Evolutionary conservation across 1,140 invertebrate genomes (phyloP), one percentile per base, ranked within the genome.

Genomic region (Batillaria attramentaria): DNA sequence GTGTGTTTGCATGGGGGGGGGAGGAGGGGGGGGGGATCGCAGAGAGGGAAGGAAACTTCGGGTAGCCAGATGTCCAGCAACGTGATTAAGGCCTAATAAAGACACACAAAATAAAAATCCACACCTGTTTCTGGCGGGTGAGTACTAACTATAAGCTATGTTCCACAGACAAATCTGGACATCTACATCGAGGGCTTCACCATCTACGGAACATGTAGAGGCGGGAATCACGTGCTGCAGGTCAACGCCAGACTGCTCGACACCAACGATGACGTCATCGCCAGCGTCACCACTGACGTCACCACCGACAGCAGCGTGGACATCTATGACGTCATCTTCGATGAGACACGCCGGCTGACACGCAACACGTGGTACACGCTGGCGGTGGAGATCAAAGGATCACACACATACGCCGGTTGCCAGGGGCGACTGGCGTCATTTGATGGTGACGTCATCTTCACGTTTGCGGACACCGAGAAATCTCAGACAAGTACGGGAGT

Each of bases 291-390:
- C 10, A 31, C 24, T 28, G 46, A 66, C 18, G 39, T 80, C 66
- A 43, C 41, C 74, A 80, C 79, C 2, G 46, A 57, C 66, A 69
- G 57, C 28, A 72, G 72, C n/a, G n/a, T 54, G 10, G 79, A 77
- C 79, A 43, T 72, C 16, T 80, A 80, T 46, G 79, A 80, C 50
- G 79, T 80, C n/a, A 54, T 80, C 20, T 72, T 80, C 28, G 73
- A 80, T 57, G 62, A 70, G n/a, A 13, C 65, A 2, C 42, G 41
- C 1, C 65, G 73, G 13, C 4, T 80, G 8, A 31, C 43, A 31
- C 37, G 18, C 18, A n/a, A 72, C 68, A 41, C 33, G 39, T 42
- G 41, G 43, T 77, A 80, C 68, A 80, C 79, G 18, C 31, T 80
- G 68, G 41, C 66, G 18, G 79, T 69, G 28, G 37, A 62, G 33